These are phyloP conservation scores for Siniperca undulata DNA, from an alignment of 2,797 vertebrate species.

Conservation along the genomic window DNA sequence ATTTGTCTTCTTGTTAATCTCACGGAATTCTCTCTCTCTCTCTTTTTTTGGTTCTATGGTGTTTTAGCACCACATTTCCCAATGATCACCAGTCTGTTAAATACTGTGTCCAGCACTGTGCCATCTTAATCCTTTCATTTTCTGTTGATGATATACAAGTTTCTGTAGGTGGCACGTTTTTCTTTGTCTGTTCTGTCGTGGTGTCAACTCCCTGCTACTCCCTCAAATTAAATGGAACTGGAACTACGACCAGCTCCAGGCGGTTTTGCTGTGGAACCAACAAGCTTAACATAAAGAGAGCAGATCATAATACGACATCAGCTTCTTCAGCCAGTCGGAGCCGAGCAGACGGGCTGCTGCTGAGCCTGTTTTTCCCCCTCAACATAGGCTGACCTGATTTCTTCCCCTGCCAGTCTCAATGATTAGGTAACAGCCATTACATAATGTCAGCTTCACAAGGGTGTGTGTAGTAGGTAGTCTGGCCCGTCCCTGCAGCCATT, in stretches of 20 bases:
- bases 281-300: constrained; percentile 46
- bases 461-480: constrained; percentile 66
- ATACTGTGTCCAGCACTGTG: background rate
- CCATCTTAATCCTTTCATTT: background rate
- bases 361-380: constrained; percentile 32
- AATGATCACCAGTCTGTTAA: background rate
- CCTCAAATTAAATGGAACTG: constrained; percentile 2
- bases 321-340: constrained; percentile 50
- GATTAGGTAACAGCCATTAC: constrained; percentile 84
- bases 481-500: constrained; percentile 39
- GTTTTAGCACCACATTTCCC: background rate
- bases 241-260: background rate
- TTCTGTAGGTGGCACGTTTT: constrained; percentile 11
- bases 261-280: background rate
- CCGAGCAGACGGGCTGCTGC: constrained; percentile 36
- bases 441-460: constrained; percentile 76
- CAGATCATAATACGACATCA: constrained; percentile 33
- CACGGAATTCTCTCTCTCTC: too few species aligned
- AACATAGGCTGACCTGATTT: constrained; percentile 79
- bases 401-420: constrained; percentile 62
- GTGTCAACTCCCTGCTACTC: background rate
- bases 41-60: background rate
- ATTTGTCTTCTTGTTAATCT: background rate
- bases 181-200: background rate
- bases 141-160: background rate